Conservation (phyloP, 1,140 invertebrate genomes). For the Drosophila novamexicana region DNA sequence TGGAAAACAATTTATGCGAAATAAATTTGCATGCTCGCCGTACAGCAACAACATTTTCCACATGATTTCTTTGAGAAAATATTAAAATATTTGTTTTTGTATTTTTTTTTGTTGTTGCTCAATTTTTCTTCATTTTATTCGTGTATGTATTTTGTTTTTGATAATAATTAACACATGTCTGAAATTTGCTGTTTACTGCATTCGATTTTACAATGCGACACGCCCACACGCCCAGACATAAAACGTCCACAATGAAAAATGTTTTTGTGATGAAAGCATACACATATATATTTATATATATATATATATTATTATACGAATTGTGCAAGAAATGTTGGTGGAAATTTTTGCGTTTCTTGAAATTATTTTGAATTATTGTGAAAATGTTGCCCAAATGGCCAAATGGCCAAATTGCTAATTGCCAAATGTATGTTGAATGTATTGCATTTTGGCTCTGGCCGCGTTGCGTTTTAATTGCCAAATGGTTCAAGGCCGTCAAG, state of each 20-base stretch:
- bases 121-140: background rate
- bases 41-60: conserved; percentile 29
- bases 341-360: conserved; percentile 15
- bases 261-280: too few species aligned
- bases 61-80: conserved; percentile 24
- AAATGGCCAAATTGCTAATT: conserved; percentile 24
- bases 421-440: conserved; percentile 18
- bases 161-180: conserved; percentile 49
- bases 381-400: conserved; percentile 7
- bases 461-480: conserved; percentile 54
- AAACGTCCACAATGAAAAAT: conserved; percentile 10
- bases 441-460: conserved; percentile 30
- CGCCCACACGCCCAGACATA: conserved; percentile 36
- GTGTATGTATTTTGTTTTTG: conserved; percentile 3
- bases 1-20: conserved; percentile 48
- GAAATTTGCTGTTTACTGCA: conserved; percentile 16
- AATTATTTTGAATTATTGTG: conserved; percentile 20
- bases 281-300: background rate
- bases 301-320: conserved; percentile 10
- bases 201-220: conserved; percentile 24
- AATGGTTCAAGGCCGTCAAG: conserved; percentile 52
- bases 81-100: conserved; percentile 13
- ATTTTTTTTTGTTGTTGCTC: background rate
- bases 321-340: conserved; percentile 14
- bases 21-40: conserved; percentile 45